Percentiles rank a stretch among this genome's conserved stretches.
phyloP scores from a whole-genome alignment of 2,113 vertebrate genomes.

The Tachysurus vachellii region DNA sequence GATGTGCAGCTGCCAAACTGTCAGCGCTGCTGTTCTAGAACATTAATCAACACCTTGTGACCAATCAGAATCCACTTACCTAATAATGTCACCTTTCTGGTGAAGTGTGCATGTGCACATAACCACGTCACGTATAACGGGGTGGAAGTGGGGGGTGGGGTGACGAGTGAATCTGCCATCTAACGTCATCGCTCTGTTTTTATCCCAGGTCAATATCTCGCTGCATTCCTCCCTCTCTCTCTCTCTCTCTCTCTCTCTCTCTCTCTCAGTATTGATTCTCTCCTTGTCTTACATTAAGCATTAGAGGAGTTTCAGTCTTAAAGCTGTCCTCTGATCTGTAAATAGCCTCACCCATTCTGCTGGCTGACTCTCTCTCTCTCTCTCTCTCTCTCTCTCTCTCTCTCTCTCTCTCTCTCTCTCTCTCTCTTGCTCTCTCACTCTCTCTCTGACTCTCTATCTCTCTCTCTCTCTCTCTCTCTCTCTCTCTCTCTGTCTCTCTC shows the following conservation, averaged over 20 bases:
- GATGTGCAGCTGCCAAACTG: background rate
- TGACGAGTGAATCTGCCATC: background rate
- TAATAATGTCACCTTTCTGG: background rate
- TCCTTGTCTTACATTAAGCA: constrained; percentile 61
- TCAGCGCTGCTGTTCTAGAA: background rate
- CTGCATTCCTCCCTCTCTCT: constrained; percentile 33
- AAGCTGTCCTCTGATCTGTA: constrained; percentile 60
- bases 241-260: constrained; percentile 13
- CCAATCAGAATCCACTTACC: background rate
- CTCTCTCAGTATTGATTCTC: constrained; percentile 71
- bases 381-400: constrained; percentile 25
- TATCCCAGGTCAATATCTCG: constrained; percentile 22
- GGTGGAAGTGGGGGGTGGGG: background rate
- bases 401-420: constrained; percentile 36
- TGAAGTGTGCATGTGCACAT: background rate
- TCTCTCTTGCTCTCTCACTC: too few species aligned
- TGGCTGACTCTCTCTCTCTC: constrained; percentile 50
- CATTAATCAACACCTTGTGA: background rate
- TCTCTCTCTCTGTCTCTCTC: too few species aligned
- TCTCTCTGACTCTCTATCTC: too few species aligned
- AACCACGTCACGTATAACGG: background rate
- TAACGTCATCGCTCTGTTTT: background rate
- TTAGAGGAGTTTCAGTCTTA: constrained; percentile 17
- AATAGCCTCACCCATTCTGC: constrained; percentile 56
- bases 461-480: too few species aligned